Evolutionary conservation across 2,888 invertebrate genomes (phyloP).

Genomic region (Drosophila pegasa): DNA sequence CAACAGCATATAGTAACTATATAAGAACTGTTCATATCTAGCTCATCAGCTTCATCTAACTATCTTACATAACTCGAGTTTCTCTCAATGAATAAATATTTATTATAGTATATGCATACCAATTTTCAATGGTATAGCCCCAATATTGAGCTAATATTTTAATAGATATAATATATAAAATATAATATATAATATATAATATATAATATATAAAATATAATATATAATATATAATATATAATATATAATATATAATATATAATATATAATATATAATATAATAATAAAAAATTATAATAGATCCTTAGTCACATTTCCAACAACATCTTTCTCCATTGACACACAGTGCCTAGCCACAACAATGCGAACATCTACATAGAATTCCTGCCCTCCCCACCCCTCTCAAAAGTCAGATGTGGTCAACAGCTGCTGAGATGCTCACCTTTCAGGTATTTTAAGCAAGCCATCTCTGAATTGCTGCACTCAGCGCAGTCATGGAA

Average conservation of each 20-base stretch:
- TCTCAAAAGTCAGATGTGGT: constrained; percentile 14
- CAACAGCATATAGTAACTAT: too few species aligned
- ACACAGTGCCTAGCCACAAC: constrained; percentile 2
- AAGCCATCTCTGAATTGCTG: constrained; percentile 23
- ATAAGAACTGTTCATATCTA: too few species aligned
- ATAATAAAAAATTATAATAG: neutral
- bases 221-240: too few species aligned
- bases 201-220: too few species aligned
- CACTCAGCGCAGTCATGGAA: constrained; percentile 25
- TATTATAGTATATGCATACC: neutral
- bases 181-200: too few species aligned
- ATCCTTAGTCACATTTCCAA: too few species aligned
- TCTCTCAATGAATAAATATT: neutral
- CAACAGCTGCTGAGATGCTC: constrained; percentile 16
- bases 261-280: too few species aligned
- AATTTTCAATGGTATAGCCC: neutral
- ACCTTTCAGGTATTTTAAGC: constrained; percentile 12
- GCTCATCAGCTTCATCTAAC: too few species aligned
- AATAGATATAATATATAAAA: too few species aligned
- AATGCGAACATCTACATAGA: neutral
- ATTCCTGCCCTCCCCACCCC: neutral
- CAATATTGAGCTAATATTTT: too few species aligned
- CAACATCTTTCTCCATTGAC: neutral
- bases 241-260: too few species aligned
- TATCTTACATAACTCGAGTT: too few species aligned